Evolutionary conservation across 2,113 vertebrate genomes (phyloP).

Genomic region (Chaetops frenatus): DNA sequence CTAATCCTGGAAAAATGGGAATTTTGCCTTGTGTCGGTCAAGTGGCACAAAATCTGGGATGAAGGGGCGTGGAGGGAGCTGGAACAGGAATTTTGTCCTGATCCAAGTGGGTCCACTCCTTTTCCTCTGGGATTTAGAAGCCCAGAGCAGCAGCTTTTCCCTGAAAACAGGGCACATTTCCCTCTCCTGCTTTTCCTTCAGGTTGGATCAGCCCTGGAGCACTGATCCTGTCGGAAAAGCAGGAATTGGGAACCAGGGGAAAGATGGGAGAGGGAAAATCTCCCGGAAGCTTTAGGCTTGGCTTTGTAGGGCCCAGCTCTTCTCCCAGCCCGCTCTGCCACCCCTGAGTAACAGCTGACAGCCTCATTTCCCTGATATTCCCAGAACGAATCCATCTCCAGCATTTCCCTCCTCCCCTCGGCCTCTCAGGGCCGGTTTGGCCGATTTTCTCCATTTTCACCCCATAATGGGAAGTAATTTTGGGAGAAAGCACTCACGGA

Average conservation of each 20-base stretch:
- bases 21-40: rapidly evolving
- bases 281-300: neutral
- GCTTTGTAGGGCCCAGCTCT: neutral
- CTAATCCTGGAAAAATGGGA: neutral
- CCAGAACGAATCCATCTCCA: neutral
- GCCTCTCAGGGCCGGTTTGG: neutral
- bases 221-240: neutral
- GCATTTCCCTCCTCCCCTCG: neutral
- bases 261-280: neutral
- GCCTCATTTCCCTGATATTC: neutral
- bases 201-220: neutral
- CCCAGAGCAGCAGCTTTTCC: neutral
- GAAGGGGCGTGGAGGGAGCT: neutral
- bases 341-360: neutral
- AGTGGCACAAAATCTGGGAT: neutral
- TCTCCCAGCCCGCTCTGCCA: rapidly evolving
- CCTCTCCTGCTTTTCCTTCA: neutral
- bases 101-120: neutral
- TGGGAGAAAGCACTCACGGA: constrained; percentile 60
- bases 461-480: neutral
- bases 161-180: neutral
- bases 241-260: rapidly evolving
- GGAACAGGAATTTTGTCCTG: neutral
- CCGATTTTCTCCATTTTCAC: neutral
- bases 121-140: neutral